Base-by-base conservation (phyloP, 2,113 vertebrate genomes). In the Pelodiscus sinensis region DNA sequence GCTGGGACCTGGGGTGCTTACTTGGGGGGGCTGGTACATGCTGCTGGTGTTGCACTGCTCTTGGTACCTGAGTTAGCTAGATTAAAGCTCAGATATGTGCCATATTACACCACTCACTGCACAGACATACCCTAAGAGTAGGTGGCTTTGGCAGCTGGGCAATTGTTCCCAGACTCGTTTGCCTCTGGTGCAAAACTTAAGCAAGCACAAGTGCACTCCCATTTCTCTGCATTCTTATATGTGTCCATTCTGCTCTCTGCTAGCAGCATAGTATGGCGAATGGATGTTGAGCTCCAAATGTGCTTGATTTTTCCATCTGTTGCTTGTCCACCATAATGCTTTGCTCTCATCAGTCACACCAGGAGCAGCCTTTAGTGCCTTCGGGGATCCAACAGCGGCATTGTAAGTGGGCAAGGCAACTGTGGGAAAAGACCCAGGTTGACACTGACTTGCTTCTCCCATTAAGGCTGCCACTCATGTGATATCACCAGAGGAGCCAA, bases 141-240 rank as follows among this genome's bases (percentile, higher is more conserved):
- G 90, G 62, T 90, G 82, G 71, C 62, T 68, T 9, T 93, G 79
- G 89, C 79, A 29, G 82, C 75, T 79, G 92, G 44, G 25, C 68
- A 38, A 4, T 38, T 73, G n/a, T 38, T 73, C n/a, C 68, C 68
- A 73, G 68, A 38, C 18, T 73, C 35, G n/a, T 71, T 35, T 35
- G 31, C 65, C n/a, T 71, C 18, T 35, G 65, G 65, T 68, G 65
- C 24, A 86, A 94, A 96, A 95, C 85, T 84, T 92, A 81, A 86
- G 77, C 50, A 79, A 27, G 51, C 12, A n/a, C 38, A 90, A 90
- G 79, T 94, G 88, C 92, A 77, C n/a, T 83, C 25, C 51, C 1
- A 29, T 88, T 93, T 95, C 85, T 89, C 44, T 57, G 35, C 83
- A 57, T 92, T 92, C 13, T 85, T 77, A n/a, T 16, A 38, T 24